These are phyloP conservation scores for Todiramphus saurophagus DNA, from an alignment of 2,113 vertebrate species.

Conservation along the genomic window DNA sequence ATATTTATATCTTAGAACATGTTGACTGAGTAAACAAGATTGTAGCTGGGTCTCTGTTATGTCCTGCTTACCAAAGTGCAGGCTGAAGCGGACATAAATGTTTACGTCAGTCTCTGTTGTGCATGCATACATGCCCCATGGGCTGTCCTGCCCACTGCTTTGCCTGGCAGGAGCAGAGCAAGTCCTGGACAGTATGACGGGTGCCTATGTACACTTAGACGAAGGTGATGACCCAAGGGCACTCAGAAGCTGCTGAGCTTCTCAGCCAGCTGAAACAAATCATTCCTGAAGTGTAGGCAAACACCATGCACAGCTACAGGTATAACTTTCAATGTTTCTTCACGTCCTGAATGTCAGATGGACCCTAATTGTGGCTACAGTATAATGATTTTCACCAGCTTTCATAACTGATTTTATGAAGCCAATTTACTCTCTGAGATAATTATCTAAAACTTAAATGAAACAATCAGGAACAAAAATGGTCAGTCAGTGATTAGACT, in stretches of 20 bases:
- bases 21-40: neutral
- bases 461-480: neutral
- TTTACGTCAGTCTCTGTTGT: neutral
- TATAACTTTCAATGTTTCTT: neutral
- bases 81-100: slow-evolving; percentile 4
- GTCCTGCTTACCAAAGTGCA: neutral
- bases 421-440: neutral
- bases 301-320: neutral
- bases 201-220: neutral
- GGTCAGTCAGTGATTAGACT: neutral
- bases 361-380: neutral
- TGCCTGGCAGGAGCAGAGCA: neutral
- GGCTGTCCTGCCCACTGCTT: neutral
- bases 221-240: neutral
- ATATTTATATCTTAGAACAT: slow-evolving; percentile 8
- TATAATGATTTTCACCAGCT: neutral
- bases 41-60: neutral
- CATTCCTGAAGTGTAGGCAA: neutral
- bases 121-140: neutral
- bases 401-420: neutral
- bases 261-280: neutral
- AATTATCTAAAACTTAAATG: neutral
- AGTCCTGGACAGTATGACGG: neutral
- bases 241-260: neutral
- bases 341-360: neutral